phyloP scores from a whole-genome alignment of 2,888 invertebrate species.

The Acholoe squamosa region DNA sequence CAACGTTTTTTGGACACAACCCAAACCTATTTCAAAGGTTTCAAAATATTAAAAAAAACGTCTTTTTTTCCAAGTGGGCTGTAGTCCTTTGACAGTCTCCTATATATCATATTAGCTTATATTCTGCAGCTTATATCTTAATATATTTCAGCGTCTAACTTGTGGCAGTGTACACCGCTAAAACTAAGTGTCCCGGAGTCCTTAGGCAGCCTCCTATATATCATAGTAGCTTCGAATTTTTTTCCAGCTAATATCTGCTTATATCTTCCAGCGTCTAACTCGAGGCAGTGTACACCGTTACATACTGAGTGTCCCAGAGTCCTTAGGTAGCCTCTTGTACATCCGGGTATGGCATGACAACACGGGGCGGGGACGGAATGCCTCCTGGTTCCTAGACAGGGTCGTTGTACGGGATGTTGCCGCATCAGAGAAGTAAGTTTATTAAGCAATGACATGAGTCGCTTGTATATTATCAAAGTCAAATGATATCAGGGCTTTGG shows the following conservation, averaged over 20 bases:
- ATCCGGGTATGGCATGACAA: conserved; percentile 84
- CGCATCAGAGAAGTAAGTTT: conserved; percentile 77
- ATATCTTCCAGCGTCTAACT: conserved; percentile 65
- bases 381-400: conserved; percentile 83
- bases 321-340: conserved; percentile 81
- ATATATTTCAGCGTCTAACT: conserved; percentile 65
- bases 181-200: conserved; percentile 75
- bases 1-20: conserved; percentile 66
- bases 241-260: no score
- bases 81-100: conserved; percentile 81
- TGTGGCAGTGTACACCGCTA: conserved; percentile 75
- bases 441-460: no score
- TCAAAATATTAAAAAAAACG: no score
- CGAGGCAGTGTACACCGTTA: conserved; percentile 75
- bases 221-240: conserved; percentile 65
- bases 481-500: no score
- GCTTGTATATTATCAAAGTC: no score
- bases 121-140: no score
- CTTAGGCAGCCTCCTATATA: conserved; percentile 81
- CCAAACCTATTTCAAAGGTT: conserved; percentile 75
- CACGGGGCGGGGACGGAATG: conserved; percentile 79
- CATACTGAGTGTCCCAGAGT: conserved; percentile 75
- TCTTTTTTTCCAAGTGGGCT: conserved; percentile 75
- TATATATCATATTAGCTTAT: conserved; percentile 72
- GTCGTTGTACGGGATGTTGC: conserved; percentile 83